These are phyloP conservation scores for Octonoba sinensis DNA, from an alignment of 2,888 invertebrate genomes.

Conservation along the genomic window DNA sequence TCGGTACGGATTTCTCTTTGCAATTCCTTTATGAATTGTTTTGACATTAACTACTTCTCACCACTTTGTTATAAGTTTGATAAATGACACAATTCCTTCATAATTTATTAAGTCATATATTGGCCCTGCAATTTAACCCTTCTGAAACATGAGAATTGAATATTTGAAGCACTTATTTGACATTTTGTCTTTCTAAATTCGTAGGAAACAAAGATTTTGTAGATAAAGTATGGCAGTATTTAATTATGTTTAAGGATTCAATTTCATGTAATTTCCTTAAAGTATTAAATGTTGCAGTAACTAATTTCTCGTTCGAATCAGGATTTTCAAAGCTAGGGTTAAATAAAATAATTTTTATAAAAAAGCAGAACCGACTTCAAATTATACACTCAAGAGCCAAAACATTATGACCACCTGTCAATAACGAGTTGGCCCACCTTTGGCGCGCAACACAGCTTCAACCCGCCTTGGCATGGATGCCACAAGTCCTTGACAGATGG, in stretches of 20 bases:
- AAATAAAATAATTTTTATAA: no score
- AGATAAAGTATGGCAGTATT: background rate
- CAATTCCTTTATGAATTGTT: background rate
- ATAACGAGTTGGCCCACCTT: no score
- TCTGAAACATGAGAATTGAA: background rate
- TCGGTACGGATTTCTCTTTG: slow-evolving; percentile 2
- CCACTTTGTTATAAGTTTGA: slow-evolving; percentile 3
- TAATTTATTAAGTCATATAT: background rate
- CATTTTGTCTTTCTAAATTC: background rate
- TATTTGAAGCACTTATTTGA: background rate
- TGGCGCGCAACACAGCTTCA: no score
- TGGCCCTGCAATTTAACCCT: background rate
- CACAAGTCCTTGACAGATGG: no score
- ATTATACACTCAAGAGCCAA: no score
- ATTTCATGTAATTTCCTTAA: background rate
- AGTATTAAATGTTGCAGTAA: background rate
- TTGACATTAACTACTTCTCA: slow-evolving; percentile 20
- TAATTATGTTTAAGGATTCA: background rate
- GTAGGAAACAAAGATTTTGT: background rate
- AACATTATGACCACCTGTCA: no score
- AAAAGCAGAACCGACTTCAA: no score
- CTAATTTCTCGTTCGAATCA: no score
- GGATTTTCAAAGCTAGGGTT: no score
- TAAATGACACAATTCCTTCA: background rate
- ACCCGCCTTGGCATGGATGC: no score